These are phyloP conservation scores for Esperia sulphurella DNA, from an alignment of 2,888 invertebrate genomes.

Conservation along the genomic window DNA sequence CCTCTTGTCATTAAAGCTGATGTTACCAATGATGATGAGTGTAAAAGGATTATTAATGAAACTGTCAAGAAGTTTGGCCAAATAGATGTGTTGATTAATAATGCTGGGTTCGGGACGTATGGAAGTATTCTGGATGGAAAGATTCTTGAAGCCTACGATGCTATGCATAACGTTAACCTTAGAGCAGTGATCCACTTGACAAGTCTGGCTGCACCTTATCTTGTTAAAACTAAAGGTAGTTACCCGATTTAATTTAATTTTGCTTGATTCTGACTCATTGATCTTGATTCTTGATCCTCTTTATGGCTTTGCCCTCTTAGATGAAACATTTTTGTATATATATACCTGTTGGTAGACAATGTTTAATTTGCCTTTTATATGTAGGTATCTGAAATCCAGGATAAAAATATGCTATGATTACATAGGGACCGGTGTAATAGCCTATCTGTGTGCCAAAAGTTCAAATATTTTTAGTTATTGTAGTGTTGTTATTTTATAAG, in stretches of 20 bases:
- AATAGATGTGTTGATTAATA: conserved; percentile 39
- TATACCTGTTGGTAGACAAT: too few relatives aligned
- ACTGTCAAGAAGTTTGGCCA: conserved; percentile 28
- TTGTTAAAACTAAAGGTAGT: conserved; percentile 16
- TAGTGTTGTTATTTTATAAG: too few relatives aligned
- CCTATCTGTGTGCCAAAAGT: too few relatives aligned
- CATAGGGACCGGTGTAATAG: too few relatives aligned
- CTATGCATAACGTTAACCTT: conserved; percentile 24
- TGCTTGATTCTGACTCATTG: too few relatives aligned
- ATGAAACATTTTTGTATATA: too few relatives aligned
- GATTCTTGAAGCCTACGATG: conserved; percentile 27
- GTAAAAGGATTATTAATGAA: conserved; percentile 20
- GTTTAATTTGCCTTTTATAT: too few relatives aligned
- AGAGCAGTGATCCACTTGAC: conserved; percentile 26
- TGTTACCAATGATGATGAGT: conserved; percentile 26
- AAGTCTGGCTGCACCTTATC: conserved; percentile 23
- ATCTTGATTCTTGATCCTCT: too few relatives aligned
- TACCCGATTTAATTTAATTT: neutral
- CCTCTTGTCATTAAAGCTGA: conserved; percentile 30
- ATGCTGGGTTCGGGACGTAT: conserved; percentile 25
- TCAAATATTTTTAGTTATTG: too few relatives aligned
- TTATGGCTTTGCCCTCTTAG: too few relatives aligned
- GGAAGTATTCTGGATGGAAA: conserved; percentile 19
- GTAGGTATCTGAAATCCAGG: too few relatives aligned
- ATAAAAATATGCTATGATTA: too few relatives aligned